These are phyloP conservation scores for Ictalurus furcatus DNA, from an alignment of 2,113 vertebrate species.

Conservation along the genomic window DNA sequence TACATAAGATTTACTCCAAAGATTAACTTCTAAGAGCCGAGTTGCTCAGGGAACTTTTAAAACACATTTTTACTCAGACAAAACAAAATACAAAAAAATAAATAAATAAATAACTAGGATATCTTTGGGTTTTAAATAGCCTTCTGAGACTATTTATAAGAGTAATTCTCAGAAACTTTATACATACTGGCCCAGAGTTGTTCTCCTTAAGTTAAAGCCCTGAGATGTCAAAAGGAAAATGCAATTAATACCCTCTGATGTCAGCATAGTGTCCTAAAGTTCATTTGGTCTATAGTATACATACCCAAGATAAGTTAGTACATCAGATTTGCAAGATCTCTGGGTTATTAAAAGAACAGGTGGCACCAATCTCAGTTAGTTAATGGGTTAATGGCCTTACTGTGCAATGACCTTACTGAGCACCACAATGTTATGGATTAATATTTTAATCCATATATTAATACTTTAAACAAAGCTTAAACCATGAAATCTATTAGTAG, in stretches of 20 bases:
- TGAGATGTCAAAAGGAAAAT: neutral
- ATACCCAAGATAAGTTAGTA: constrained; percentile 1
- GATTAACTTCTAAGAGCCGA: neutral
- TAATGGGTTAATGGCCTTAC: too few relatives aligned
- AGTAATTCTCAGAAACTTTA: neutral
- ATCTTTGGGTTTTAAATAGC: too few relatives aligned
- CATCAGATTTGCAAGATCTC: neutral
- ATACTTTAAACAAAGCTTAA: neutral
- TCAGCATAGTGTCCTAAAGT: neutral
- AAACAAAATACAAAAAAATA: too few relatives aligned
- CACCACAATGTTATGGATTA: too few relatives aligned
- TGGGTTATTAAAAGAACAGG: neutral
- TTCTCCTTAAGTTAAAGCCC: constrained; percentile 30
- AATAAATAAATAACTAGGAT: too few relatives aligned
- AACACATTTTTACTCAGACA: too few relatives aligned
- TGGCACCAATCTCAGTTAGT: neutral
- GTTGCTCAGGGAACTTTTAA: neutral
- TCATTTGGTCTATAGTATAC: neutral
- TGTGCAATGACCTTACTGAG: too few relatives aligned
- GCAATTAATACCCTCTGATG: neutral
- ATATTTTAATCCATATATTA: too few relatives aligned
- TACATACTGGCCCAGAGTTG: neutral
- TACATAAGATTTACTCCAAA: neutral
- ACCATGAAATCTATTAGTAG: neutral
- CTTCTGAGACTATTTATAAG: too few relatives aligned